Evolutionary conservation across 2,113 vertebrate genomes (phyloP).

Genomic region (Bujurquina vittata): DNA sequence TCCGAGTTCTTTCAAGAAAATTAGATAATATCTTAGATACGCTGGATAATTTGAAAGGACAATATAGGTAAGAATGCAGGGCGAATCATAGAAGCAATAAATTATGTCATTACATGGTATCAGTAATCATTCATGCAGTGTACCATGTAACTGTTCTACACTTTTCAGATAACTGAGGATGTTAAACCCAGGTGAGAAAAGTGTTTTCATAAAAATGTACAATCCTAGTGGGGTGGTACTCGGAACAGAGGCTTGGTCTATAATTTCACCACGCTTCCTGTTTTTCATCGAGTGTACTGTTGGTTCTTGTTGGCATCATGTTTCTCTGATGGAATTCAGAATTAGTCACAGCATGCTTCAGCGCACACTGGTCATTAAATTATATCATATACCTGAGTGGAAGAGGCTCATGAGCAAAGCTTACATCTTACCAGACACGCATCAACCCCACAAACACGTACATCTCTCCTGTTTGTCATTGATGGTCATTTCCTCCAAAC

Average conservation of each 20-base stretch:
- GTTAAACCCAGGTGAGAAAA: background rate
- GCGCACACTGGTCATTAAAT: slow-evolving; percentile 1
- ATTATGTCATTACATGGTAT: background rate
- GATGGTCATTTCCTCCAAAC: slow-evolving; percentile 67
- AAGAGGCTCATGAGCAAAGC: background rate
- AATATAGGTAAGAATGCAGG: background rate
- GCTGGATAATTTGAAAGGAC: background rate
- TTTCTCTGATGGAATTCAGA: slow-evolving; percentile 32
- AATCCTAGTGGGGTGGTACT: background rate
- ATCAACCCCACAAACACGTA: slow-evolving; percentile 28
- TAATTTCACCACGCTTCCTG: background rate
- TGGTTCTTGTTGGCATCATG: slow-evolving; percentile 19
- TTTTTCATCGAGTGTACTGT: background rate
- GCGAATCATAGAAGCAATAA: background rate
- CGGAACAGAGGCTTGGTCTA: slow-evolving; percentile 14
- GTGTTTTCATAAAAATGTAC: slow-evolving; percentile 3
- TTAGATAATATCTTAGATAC: background rate
- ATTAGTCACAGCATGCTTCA: slow-evolving; percentile 18
- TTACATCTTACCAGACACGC: slow-evolving; percentile 23
- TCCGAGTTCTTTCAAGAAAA: background rate
- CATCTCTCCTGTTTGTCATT: slow-evolving; percentile 50
- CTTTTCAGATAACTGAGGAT: background rate
- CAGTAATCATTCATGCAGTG: background rate
- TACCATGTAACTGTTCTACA: background rate
- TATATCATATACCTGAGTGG: slow-evolving; percentile 1